Evolutionary conservation across 2,797 vertebrate species (phyloP).

Genomic region (Halcyon badia): DNA sequence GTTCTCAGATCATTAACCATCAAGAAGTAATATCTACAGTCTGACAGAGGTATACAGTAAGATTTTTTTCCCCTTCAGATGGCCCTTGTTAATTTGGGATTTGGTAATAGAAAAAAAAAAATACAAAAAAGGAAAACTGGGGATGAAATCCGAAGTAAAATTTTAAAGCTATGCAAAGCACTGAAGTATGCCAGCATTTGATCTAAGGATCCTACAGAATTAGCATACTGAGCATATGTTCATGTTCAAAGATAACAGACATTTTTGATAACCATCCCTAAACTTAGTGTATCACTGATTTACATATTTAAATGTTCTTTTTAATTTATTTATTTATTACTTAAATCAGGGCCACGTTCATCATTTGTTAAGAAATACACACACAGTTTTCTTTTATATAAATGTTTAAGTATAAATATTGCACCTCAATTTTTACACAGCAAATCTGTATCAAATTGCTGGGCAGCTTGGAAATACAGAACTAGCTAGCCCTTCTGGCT

Average conservation of each 20-base stretch:
- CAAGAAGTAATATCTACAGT: background rate
- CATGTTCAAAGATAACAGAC: slow-evolving; percentile 38
- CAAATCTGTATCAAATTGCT: background rate
- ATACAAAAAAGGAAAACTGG: background rate
- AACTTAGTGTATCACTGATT: slow-evolving; percentile 29
- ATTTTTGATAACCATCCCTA: slow-evolving; percentile 45
- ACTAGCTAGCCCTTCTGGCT: background rate
- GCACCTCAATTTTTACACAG: background rate
- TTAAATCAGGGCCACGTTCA: slow-evolving; percentile 35
- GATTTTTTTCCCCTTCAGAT: background rate
- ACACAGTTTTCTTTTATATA: background rate
- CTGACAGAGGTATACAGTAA: background rate
- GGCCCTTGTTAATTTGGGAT: background rate
- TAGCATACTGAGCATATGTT: slow-evolving; percentile 52
- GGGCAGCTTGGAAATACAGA: background rate
- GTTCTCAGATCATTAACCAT: background rate
- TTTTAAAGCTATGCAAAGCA: background rate
- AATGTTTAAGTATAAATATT: slow-evolving; percentile 27
- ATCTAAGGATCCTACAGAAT: background rate
- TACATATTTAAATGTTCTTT: slow-evolving; percentile 27
- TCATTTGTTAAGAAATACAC: background rate
- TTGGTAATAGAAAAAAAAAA: background rate
- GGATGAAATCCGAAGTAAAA: background rate
- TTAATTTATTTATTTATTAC: background rate
- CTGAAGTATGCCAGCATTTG: background rate